Conservation (phyloP, 2,797 vertebrate species). For the Ptychadena robeensis region DNA sequence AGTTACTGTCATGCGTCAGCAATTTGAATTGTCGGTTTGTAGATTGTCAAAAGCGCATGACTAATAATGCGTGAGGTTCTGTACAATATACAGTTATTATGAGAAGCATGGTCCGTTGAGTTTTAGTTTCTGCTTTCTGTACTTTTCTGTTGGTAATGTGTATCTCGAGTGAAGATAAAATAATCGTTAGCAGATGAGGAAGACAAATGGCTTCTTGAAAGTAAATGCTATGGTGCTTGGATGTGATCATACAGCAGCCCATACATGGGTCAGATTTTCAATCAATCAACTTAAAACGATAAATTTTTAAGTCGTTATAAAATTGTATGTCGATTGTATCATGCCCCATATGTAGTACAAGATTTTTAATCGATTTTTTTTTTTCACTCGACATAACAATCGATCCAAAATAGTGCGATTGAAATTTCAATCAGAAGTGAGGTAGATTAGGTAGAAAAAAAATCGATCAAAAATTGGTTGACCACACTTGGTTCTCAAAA, state of each 20-base stretch:
- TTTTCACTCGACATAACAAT: too few relatives aligned
- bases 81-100: neutral
- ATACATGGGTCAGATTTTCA: too few relatives aligned
- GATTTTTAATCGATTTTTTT: too few relatives aligned
- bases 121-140: constrained; percentile 10
- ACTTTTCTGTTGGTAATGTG: neutral
- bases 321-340: too few relatives aligned
- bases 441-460: too few relatives aligned
- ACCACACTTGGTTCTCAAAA: too few relatives aligned
- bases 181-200: neutral
- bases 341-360: too few relatives aligned
- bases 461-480: too few relatives aligned
- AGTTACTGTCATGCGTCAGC: neutral
- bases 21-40: neutral
- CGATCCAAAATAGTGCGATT: too few relatives aligned
- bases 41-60: constrained; percentile 16
- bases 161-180: neutral
- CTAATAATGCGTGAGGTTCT: constrained; percentile 13
- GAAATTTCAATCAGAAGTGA: too few relatives aligned
- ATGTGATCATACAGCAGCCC: neutral
- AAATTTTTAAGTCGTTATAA: too few relatives aligned
- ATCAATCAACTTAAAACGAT: too few relatives aligned
- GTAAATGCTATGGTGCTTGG: neutral
- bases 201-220: neutral
- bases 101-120: constrained; percentile 3